Evolutionary conservation across 2,797 vertebrate species (phyloP), one percentile per base, ranked within the genome.

Genomic region (Crenuchus spilurus): DNA sequence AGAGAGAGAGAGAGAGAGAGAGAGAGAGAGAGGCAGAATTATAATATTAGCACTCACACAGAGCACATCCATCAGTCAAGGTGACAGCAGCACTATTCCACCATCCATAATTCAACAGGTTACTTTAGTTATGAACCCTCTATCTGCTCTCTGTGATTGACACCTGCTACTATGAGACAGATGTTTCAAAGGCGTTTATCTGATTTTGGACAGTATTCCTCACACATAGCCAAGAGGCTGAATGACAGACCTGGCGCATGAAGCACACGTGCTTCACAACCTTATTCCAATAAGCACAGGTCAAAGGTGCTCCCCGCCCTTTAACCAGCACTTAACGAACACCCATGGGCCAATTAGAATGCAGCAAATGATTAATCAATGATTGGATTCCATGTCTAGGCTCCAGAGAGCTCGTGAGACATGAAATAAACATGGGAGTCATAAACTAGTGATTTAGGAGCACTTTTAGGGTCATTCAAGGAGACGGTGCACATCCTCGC

Each of bases 91-190:
- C 55, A 70, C 67, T 76, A 46, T 55, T 58, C 48, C 70, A n/a
- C 79, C n/a, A 84, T 82, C 76, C 77, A 82, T 74, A 82, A 73
- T 73, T 75, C 70, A 85, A 71, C 64, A 72, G 68, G 74, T 46
- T 33, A 35, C 68, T 70, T 80, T 79, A 75, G 79, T 80, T 71
- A 79, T 70, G 77, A 82, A 18, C 9, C 33, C 11, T 52, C 33
- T 22, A 39, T 49, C 65, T 42, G 33, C 62, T n/a, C 13, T 49
- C n/a, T 26, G 14, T 85, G 82, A 79, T 72, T 83, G 84, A 82
- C 76, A 63, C 68, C 66, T 73, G 68, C 48, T 76, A 83, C 79
- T 81, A 77, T 72, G 55, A 81, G 82, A 74, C 78, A 76, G 75
- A 81, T 83, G 82, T 83, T 83, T 77, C 60, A 57, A 48, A 72